Evolutionary conservation across 2,113 vertebrate species (phyloP).

Genomic region (Tyrannus savana): DNA sequence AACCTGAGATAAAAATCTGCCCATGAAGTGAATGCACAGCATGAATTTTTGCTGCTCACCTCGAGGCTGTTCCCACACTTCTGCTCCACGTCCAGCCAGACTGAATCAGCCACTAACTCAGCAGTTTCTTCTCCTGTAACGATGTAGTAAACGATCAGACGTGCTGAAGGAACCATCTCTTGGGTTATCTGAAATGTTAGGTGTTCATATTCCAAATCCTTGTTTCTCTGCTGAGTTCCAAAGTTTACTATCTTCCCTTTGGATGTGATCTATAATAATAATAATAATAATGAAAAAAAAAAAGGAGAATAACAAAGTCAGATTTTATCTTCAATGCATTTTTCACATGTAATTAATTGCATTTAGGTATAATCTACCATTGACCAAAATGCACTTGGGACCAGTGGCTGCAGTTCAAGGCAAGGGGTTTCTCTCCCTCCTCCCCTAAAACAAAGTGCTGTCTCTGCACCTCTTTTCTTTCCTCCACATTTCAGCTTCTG

Average conservation of each 20-base stretch:
- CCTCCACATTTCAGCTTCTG: neutral
- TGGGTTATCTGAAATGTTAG: slow-evolving; percentile 81
- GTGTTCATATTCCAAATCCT: slow-evolving; percentile 62
- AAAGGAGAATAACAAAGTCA: neutral
- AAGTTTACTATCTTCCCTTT: slow-evolving; percentile 83
- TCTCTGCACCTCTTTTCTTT: neutral
- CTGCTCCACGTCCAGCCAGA: slow-evolving; percentile 86
- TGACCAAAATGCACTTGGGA: neutral
- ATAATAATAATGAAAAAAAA: neutral
- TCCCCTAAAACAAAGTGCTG: neutral
- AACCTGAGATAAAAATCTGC: neutral
- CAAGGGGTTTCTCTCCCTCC: neutral
- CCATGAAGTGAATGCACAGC: neutral
- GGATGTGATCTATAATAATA: slow-evolving; percentile 76
- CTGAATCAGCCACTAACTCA: slow-evolving; percentile 90
- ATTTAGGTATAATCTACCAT: neutral
- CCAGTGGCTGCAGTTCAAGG: too few species aligned
- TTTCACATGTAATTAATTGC: neutral
- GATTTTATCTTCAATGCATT: neutral
- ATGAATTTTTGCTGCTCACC: slow-evolving; percentile 67
- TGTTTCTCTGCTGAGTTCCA: slow-evolving; percentile 60
- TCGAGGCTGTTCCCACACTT: slow-evolving; percentile 84
- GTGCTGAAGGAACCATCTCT: slow-evolving; percentile 88
- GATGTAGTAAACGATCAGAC: slow-evolving; percentile 91
- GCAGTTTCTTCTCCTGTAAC: slow-evolving; percentile 79